Evolutionary conservation across 2,797 vertebrate species (phyloP).

Genomic region (Pristis pectinata): DNA sequence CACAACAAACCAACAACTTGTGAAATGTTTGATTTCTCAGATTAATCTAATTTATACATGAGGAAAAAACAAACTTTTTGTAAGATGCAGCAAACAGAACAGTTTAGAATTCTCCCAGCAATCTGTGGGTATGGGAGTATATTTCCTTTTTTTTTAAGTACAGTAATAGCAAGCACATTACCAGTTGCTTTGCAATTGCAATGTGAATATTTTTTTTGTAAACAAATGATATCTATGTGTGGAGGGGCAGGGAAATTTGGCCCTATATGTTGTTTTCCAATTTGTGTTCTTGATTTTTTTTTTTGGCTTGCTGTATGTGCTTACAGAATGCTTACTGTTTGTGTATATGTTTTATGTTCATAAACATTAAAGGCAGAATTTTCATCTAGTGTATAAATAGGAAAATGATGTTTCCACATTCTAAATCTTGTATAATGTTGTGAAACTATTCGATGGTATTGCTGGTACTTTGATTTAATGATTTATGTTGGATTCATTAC

Average conservation of each 20-base stretch:
- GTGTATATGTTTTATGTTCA: neutral
- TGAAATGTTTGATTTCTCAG: neutral
- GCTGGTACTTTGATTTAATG: neutral
- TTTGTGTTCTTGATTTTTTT: slow-evolving; percentile 2
- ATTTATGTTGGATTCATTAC: neutral
- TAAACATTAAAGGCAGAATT: slow-evolving; percentile 6
- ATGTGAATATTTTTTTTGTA: neutral
- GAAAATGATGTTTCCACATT: neutral
- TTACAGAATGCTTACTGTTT: slow-evolving; percentile 18
- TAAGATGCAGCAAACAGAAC: neutral
- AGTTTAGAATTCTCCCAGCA: neutral
- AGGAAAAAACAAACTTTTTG: no score
- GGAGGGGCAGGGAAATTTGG: slow-evolving; percentile 26
- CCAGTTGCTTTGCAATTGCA: neutral
- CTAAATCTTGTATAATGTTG: neutral
- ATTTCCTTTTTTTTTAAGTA: neutral
- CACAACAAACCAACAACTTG: neutral
- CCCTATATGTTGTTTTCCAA: neutral
- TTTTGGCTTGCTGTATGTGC: slow-evolving; percentile 15
- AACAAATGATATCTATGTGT: neutral
- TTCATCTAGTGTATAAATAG: neutral
- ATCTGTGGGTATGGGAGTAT: neutral
- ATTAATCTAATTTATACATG: neutral
- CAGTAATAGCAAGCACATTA: neutral
- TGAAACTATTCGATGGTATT: neutral